These are phyloP conservation scores for Discoglossus pictus DNA, from an alignment of 2,797 vertebrate genomes.

Conservation along the genomic window DNA sequence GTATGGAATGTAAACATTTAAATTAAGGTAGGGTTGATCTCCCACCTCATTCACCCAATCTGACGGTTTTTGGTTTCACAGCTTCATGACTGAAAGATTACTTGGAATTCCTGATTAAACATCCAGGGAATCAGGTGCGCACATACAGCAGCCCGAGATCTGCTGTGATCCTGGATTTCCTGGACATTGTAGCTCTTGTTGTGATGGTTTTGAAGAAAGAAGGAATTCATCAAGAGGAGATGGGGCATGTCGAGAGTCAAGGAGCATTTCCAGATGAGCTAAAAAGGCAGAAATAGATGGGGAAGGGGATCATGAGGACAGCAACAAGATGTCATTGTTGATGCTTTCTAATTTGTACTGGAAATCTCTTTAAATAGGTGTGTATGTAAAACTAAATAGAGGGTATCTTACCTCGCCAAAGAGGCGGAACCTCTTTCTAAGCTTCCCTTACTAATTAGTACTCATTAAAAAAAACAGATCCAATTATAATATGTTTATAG, in stretches of 20 bases:
- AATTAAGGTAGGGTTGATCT: constrained; percentile 54
- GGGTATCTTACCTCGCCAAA: not conserved
- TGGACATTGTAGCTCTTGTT: constrained; percentile 28
- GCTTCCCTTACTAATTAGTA: too few relatives aligned
- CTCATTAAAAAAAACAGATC: too few relatives aligned
- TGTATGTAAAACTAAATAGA: constrained; percentile 27
- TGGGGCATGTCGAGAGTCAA: constrained; percentile 14
- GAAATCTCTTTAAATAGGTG: constrained; percentile 42
- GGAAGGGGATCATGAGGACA: constrained; percentile 3
- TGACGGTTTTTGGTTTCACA: constrained; percentile 40
- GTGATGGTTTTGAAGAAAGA: constrained; percentile 29
- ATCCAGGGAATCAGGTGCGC: constrained; percentile 39
- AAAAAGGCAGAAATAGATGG: not conserved
- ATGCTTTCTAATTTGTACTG: constrained; percentile 36
- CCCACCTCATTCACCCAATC: constrained; percentile 30
- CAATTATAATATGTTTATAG: constrained; percentile 25
- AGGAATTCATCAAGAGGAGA: constrained; percentile 28
- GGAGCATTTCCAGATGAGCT: constrained; percentile 13
- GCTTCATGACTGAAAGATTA: constrained; percentile 37
- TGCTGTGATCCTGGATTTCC: constrained; percentile 44
- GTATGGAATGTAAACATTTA: constrained; percentile 60
- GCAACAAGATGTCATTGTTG: constrained; percentile 25
- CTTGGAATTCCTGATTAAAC: constrained; percentile 47
- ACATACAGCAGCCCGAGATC: constrained; percentile 5
- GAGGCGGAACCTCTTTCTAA: constrained; percentile 15